Evolutionary conservation across 35 echinoderm and acorn worm species (phyloP).

Genomic region (Ophiothrix spiculata): DNA sequence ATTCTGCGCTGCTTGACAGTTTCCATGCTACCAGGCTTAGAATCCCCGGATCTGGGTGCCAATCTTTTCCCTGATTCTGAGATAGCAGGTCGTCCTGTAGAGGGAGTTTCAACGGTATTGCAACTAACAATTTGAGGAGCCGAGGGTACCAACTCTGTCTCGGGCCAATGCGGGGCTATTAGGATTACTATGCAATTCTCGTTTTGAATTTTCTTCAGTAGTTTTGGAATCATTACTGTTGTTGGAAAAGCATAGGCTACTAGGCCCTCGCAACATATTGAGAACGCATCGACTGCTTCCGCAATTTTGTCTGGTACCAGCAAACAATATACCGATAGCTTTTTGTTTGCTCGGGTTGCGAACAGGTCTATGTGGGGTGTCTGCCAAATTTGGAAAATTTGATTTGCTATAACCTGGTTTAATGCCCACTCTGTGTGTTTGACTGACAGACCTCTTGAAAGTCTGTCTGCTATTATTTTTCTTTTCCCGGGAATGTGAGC

Average conservation of each 20-base stretch:
- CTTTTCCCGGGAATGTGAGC: neutral
- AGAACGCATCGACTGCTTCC: neutral
- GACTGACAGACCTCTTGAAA: neutral
- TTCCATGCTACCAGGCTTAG: neutral
- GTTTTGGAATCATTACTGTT: neutral
- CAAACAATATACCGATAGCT: neutral
- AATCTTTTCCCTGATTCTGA: neutral
- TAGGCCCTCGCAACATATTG: neutral
- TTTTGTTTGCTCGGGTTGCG: neutral
- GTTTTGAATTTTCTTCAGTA: neutral
- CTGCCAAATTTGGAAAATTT: neutral
- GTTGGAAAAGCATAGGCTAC: neutral
- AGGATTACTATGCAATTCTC: slow-evolving; percentile 2
- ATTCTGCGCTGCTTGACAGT: neutral
- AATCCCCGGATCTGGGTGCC: neutral
- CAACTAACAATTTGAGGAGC: neutral
- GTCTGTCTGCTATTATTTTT: neutral
- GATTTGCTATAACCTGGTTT: neutral
- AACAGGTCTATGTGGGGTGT: neutral
- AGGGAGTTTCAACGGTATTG: neutral
- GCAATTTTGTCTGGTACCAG: neutral
- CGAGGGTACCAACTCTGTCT: neutral
- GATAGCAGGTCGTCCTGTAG: neutral
- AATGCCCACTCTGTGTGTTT: neutral
- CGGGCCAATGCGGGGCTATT: neutral